A percentile compares a stretch with the other conserved stretches of the same genome.
Conservation (phyloP, 2,113 vertebrate genomes). For the Rousettus leschenaultii region DNA sequence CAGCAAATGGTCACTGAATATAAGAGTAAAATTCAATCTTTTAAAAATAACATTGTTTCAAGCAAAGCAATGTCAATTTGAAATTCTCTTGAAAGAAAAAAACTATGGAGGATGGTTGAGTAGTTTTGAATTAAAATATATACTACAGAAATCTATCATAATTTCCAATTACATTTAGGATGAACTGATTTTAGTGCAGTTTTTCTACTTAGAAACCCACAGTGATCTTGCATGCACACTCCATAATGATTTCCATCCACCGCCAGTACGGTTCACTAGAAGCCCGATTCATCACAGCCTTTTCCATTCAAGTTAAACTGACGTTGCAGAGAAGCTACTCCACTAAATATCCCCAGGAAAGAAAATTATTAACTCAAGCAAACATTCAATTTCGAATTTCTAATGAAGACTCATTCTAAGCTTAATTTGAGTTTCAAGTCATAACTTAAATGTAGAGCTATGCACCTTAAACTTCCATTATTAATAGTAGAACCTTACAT, state of each 20-base stretch:
- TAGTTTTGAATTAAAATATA: not conserved
- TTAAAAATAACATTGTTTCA: not conserved
- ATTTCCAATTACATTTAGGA: not conserved
- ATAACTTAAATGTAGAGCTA: not conserved
- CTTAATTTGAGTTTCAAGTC: not conserved
- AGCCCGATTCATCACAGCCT: not conserved
- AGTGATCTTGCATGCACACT: not conserved
- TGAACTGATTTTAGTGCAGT: not conserved
- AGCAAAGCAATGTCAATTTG: not conserved
- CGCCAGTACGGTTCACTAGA: not conserved
- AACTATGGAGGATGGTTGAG: not conserved
- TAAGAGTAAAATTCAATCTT: not conserved
- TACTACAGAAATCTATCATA: not conserved
- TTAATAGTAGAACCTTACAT: not conserved
- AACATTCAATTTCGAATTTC: not conserved
- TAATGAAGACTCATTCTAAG: not conserved
- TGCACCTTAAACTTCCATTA: not conserved
- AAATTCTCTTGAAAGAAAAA: slow-evolving; percentile 5
- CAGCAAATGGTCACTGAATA: not conserved
- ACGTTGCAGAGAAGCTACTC: not conserved
- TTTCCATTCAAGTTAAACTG: not conserved
- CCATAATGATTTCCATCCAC: not conserved
- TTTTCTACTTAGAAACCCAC: not conserved
- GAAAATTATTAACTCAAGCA: not conserved
- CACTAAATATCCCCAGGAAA: not conserved